These are phyloP conservation scores for Solea senegalensis DNA, from an alignment of 2,113 vertebrate species.

Conservation along the genomic window DNA sequence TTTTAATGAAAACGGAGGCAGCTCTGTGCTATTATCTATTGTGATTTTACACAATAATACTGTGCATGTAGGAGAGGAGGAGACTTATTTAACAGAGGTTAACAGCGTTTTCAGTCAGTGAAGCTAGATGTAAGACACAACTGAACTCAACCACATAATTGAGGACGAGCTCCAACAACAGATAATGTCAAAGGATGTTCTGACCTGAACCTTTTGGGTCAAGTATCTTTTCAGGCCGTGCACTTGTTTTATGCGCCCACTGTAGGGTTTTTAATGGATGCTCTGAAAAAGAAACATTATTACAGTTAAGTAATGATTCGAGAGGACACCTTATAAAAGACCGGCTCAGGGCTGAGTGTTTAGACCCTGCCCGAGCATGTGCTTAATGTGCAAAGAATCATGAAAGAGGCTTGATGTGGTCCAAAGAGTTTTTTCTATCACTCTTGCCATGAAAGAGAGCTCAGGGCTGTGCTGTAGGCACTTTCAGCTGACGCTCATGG, in stretches of 20 bases:
- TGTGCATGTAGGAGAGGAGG: not conserved
- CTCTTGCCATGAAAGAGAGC: conserved; percentile 67
- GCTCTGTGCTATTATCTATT: not conserved
- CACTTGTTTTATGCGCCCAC: not conserved
- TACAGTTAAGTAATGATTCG: conserved; percentile 14
- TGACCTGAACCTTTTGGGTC: conserved; percentile 11
- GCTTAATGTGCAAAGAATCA: conserved; percentile 33
- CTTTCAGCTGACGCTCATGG: conserved; percentile 40
- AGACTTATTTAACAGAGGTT: conserved; percentile 14
- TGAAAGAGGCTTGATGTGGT: conserved; percentile 73
- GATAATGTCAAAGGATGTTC: not conserved
- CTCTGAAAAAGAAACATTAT: not conserved
- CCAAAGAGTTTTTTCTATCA: conserved; percentile 63
- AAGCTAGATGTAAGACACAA: conserved; percentile 1
- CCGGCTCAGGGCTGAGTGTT: conserved; percentile 4
- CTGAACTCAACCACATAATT: not conserved
- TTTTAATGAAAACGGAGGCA: conserved; percentile 20
- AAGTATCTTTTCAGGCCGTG: conserved; percentile 13
- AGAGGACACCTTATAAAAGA: conserved; percentile 3
- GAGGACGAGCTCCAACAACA: not conserved
- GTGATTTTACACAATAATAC: conserved; percentile 5
- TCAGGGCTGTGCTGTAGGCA: conserved; percentile 42
- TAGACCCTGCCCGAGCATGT: conserved; percentile 26
- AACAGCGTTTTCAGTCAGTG: not conserved
- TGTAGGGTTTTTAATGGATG: not conserved